phyloP scores from a whole-genome alignment of 2,113 vertebrate genomes.

The Neodon shergylaensis region DNA sequence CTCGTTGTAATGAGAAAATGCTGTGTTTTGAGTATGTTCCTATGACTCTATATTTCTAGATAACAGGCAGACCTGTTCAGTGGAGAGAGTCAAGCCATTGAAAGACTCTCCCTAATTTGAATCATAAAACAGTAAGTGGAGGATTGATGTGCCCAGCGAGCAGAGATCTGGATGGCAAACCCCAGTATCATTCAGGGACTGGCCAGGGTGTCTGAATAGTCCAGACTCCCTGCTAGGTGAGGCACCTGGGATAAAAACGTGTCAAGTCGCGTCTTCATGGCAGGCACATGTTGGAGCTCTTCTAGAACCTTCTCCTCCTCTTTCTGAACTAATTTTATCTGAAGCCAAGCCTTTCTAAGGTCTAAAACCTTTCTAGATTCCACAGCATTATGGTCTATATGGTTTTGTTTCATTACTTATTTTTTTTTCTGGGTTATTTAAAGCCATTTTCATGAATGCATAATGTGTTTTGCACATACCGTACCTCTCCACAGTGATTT shows the following conservation, averaged over 20 bases:
- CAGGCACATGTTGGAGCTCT: neutral
- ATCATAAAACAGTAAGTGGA: slow-evolving; percentile 52
- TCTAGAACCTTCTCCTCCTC: neutral
- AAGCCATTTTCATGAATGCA: neutral
- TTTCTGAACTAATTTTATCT: neutral
- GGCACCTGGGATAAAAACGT: neutral
- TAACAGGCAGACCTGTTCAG: slow-evolving; percentile 59
- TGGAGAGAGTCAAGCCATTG: slow-evolving; percentile 44
- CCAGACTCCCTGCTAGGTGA: neutral
- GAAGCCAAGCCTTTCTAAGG: neutral
- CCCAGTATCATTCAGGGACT: neutral
- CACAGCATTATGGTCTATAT: neutral
- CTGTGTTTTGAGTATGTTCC: slow-evolving; percentile 71
- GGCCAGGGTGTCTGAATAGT: neutral
- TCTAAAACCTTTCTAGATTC: neutral
- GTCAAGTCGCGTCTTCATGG: neutral
- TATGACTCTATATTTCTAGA: slow-evolving; percentile 58
- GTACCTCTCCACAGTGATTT: neutral
- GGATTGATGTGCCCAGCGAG: slow-evolving; percentile 48
- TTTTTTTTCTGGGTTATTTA: neutral
- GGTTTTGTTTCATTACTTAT: neutral
- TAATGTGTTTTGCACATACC: neutral
- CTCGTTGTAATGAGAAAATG: slow-evolving; percentile 70
- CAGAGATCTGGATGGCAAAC: slow-evolving; percentile 58
- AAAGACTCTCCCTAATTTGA: slow-evolving; percentile 63